A percentile compares a stretch with the other conserved stretches of the same genome.
Evolutionary conservation across 2,113 vertebrate genomes (phyloP).

Genomic region (Egretta garzetta): DNA sequence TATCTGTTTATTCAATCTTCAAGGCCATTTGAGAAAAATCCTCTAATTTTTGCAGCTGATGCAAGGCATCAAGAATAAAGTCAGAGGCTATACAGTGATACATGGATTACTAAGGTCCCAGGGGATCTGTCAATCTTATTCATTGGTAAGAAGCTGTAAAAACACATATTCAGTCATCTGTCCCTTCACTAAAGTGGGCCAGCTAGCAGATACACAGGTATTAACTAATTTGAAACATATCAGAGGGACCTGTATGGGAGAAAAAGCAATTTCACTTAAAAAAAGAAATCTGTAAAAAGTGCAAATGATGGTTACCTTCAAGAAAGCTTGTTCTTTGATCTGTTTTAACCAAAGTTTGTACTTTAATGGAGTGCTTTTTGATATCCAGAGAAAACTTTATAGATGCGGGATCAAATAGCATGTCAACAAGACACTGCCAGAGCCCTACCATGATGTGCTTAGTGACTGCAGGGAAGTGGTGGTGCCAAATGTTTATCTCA

Average conservation of each 20-base stretch:
- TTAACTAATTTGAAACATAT: background rate
- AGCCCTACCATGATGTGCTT: background rate
- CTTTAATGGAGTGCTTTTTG: background rate
- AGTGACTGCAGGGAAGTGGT: background rate
- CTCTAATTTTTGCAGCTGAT: background rate
- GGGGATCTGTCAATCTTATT: background rate
- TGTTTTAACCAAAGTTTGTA: background rate
- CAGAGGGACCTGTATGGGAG: background rate
- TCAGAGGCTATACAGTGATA: background rate
- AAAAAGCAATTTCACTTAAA: background rate
- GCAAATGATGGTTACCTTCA: background rate
- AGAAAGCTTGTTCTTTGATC: background rate
- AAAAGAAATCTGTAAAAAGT: background rate
- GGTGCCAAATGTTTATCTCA: background rate
- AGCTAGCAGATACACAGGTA: background rate
- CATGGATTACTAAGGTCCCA: background rate
- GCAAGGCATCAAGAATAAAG: background rate
- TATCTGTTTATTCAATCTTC: constrained; percentile 27
- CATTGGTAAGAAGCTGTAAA: background rate
- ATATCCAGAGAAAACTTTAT: background rate
- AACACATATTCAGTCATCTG: background rate
- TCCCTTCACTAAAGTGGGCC: background rate
- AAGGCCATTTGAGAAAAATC: background rate
- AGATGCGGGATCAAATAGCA: background rate
- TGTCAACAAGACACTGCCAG: background rate